A percentile compares a stretch with the other conserved stretches of the same genome.
phyloP scores from a whole-genome alignment of 2,113 vertebrate species.

The Passer domesticus region DNA sequence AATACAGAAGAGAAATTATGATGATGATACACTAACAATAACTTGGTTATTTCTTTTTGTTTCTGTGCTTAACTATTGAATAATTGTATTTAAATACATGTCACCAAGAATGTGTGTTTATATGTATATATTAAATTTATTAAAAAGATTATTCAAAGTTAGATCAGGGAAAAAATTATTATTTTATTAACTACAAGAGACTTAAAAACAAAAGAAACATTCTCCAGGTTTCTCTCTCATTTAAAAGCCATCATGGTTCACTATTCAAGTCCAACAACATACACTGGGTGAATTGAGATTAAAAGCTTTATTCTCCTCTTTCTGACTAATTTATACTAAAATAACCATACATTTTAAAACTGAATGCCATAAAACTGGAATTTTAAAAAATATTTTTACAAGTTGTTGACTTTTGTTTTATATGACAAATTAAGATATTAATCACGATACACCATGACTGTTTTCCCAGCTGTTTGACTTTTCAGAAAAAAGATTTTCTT shows the following conservation, averaged over 20 bases:
- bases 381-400: neutral
- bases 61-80: neutral
- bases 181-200: neutral
- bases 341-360: neutral
- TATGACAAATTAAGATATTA: neutral
- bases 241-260: rapidly evolving
- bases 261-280: neutral
- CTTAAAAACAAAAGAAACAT: rapidly evolving
- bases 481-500: neutral
- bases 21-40: neutral
- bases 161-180: neutral
- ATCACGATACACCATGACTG: neutral
- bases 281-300: neutral
- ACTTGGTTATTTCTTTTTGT: neutral
- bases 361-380: neutral
- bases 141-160: neutral
- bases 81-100: neutral
- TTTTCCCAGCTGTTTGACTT: neutral
- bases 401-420: neutral
- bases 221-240: neutral
- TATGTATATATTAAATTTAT: neutral
- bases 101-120: neutral
- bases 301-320: neutral
- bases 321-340: neutral
- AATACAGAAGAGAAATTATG: neutral